Percentiles rank a stretch among this genome's conserved stretches.
Conservation (phyloP, 1,140 invertebrate genomes). For the Hyles vespertilio region DNA sequence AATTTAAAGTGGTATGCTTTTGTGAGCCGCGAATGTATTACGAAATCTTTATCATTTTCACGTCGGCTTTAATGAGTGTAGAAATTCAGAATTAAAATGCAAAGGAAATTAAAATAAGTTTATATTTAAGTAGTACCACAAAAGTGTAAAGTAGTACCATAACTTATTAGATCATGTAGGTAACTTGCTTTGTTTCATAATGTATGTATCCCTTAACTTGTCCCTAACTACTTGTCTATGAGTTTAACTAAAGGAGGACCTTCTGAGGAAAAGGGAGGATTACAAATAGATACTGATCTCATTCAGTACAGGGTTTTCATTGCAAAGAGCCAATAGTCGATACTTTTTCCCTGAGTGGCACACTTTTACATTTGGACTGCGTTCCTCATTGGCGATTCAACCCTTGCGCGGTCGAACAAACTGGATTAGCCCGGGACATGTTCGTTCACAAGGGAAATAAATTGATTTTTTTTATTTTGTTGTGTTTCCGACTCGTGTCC, state of each 20-base stretch:
- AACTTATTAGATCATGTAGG: not conserved
- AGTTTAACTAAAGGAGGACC: slow-evolving; percentile 15
- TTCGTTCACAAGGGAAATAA: slow-evolving; percentile 61
- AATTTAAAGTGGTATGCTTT: slow-evolving; percentile 26
- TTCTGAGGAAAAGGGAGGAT: slow-evolving; percentile 22
- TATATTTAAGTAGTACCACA: slow-evolving; percentile 2
- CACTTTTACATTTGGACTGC: slow-evolving; percentile 60
- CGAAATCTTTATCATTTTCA: slow-evolving; percentile 6
- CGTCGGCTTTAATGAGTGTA: not conserved
- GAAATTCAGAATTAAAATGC: not conserved
- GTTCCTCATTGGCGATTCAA: slow-evolving; percentile 69
- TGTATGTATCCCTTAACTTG: too few relatives aligned
- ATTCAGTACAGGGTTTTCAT: slow-evolving; percentile 39
- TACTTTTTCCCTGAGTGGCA: slow-evolving; percentile 38
- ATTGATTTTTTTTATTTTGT: slow-evolving; percentile 54
- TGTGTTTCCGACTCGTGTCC: slow-evolving; percentile 42
- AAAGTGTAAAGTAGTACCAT: not conserved
- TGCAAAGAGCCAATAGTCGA: slow-evolving; percentile 45
- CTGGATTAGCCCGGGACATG: slow-evolving; percentile 68
- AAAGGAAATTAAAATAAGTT: not conserved
- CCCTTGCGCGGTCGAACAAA: slow-evolving; percentile 69
- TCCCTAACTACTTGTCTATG: not conserved
- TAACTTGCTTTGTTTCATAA: not conserved
- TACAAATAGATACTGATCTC: slow-evolving; percentile 38
- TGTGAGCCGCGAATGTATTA: slow-evolving; percentile 14